These are phyloP conservation scores for Pachymerium ferrugineum DNA, from an alignment of 2,888 invertebrate genomes.

Conservation along the genomic window DNA sequence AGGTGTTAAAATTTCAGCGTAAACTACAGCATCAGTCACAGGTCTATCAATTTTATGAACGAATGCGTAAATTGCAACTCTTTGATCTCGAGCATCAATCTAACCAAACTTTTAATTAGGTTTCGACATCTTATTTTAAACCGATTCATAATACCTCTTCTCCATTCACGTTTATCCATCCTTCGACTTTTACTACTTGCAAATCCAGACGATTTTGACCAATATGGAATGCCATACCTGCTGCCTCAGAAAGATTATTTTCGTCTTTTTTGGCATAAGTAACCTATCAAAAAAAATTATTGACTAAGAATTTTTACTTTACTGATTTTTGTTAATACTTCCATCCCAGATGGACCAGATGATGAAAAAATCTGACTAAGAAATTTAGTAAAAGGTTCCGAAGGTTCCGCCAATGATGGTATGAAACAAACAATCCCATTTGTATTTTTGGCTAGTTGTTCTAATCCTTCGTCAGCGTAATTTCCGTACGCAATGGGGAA, in stretches of 20 bases:
- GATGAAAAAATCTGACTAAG: neutral
- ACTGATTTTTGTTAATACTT: too few relatives aligned
- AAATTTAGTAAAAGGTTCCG: neutral
- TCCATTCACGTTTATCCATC: neutral
- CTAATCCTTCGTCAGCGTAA: neutral
- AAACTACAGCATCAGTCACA: neutral
- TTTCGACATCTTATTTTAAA: neutral
- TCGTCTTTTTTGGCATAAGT: too few relatives aligned
- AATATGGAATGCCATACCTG: too few relatives aligned
- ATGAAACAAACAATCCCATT: neutral
- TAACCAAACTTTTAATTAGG: neutral
- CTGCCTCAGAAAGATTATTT: too few relatives aligned
- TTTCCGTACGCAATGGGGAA: neutral
- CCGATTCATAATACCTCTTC: neutral
- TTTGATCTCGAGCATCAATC: neutral
- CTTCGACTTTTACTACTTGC: neutral
- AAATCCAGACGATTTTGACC: too few relatives aligned
- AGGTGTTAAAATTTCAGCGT: neutral
- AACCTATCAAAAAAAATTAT: too few relatives aligned
- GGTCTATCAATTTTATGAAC: neutral
- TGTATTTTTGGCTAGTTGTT: neutral
- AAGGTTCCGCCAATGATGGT: neutral
- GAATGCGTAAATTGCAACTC: neutral
- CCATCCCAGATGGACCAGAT: neutral
- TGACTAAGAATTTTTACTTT: too few relatives aligned